Conservation (phyloP, 2,797 vertebrate species). For the Poliocrania exsul region DNA sequence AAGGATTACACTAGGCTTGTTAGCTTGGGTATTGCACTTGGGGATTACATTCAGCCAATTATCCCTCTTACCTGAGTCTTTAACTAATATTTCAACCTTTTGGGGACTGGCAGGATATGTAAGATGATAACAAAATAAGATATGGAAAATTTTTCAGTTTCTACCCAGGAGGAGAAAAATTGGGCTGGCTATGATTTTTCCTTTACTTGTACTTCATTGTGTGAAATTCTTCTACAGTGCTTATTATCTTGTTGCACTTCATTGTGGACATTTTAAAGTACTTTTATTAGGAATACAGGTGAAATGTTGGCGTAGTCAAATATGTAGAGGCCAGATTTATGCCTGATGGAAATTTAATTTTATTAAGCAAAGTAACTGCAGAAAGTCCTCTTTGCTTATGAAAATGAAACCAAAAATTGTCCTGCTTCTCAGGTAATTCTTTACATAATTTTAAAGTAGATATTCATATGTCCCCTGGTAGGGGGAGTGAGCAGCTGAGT, state of each 20-base stretch:
- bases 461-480: not conserved
- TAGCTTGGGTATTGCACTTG: not conserved
- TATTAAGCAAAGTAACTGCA: not conserved
- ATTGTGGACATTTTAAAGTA: not conserved
- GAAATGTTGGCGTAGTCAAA: not conserved
- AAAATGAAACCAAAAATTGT: not conserved
- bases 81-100: not conserved
- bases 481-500: not conserved
- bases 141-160: not conserved
- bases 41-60: not conserved
- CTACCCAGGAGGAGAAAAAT: not conserved
- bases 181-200: not conserved
- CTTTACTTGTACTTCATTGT: not conserved
- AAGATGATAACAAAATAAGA: not conserved
- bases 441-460: not conserved
- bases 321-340: not conserved
- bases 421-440: not conserved
- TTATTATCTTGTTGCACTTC: not conserved
- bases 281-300: not conserved
- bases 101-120: not conserved
- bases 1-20: not conserved
- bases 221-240: not conserved
- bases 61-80: not conserved
- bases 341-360: not conserved
- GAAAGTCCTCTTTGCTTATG: not conserved